Conservation (phyloP, 2,888 invertebrate genomes). For the Dicyrtoma fusca region DNA sequence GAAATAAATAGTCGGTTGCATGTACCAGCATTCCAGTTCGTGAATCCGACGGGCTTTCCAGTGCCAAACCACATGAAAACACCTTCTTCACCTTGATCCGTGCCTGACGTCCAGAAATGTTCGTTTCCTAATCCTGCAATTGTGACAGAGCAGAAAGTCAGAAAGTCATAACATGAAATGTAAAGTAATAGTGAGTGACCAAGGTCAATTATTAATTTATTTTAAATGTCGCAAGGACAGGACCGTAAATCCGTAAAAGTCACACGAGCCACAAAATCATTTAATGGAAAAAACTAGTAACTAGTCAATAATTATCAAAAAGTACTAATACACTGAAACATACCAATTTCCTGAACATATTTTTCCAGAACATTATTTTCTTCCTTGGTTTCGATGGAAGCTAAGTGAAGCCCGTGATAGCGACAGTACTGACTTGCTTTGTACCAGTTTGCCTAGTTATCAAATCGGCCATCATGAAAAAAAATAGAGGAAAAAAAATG, state of each 20-base stretch:
- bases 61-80: constrained; percentile 52
- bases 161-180: not conserved
- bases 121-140: constrained; percentile 78
- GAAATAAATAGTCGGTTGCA: no score
- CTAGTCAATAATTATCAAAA: no score
- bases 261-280: no score
- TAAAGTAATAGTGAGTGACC: no score
- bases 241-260: no score
- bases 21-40: constrained; percentile 54
- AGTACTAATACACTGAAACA: no score
- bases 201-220: no score
- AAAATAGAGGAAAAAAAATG: not conserved
- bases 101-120: constrained; percentile 67
- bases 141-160: not conserved
- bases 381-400: constrained; percentile 85
- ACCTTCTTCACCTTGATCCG: constrained; percentile 53
- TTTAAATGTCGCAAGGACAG: not conserved
- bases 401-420: constrained; percentile 91
- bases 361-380: constrained; percentile 89
- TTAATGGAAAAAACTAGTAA: no score
- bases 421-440: constrained; percentile 88
- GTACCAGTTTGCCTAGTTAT: constrained; percentile 84
- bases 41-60: constrained; percentile 51
- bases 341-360: constrained; percentile 86
- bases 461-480: no score